Percentiles rank a stretch among this genome's conserved stretches.
phyloP scores from a whole-genome alignment of 1,140 invertebrate genomes.

The Drosophila arawakana region DNA sequence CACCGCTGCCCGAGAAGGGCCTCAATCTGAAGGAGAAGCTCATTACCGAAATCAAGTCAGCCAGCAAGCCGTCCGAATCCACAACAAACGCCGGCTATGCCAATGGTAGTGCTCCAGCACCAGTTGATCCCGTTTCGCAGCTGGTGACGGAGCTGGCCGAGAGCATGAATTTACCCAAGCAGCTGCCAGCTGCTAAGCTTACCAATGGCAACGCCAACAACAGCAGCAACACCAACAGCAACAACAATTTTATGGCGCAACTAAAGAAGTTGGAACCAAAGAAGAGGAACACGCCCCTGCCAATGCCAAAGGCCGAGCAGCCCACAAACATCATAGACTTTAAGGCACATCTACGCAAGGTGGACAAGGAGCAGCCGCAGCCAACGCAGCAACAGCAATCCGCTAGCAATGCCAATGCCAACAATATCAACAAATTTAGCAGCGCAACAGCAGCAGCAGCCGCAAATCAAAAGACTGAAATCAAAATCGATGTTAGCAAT shows the following conservation, averaged over 20 bases:
- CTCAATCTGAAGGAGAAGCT: constrained; percentile 91
- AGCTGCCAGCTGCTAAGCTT: constrained; percentile 36
- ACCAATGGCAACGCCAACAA: constrained; percentile 57
- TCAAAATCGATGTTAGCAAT: constrained; percentile 80
- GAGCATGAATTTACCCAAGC: constrained; percentile 86
- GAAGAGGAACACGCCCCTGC: constrained; percentile 85
- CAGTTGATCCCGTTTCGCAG: constrained; percentile 89
- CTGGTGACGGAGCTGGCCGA: constrained; percentile 90
- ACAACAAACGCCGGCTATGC: constrained; percentile 37
- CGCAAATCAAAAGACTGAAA: constrained; percentile 84
- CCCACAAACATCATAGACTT: constrained; percentile 90
- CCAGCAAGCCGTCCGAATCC: constrained; percentile 86
- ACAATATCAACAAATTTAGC: constrained; percentile 80
- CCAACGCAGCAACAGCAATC: constrained; percentile 22
- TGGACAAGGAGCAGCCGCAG: constrained; percentile 85
- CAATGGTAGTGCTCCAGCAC: constrained; percentile 58
- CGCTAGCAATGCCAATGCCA: constrained; percentile 40
- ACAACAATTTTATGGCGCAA: constrained; percentile 86
- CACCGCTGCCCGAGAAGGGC: constrained; percentile 43
- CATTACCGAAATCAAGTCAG: constrained; percentile 91
- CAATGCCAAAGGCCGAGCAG: constrained; percentile 86
- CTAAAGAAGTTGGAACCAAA: constrained; percentile 89
- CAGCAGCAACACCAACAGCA: constrained; percentile 33
- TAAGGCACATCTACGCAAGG: constrained; percentile 93
- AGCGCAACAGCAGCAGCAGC: constrained; percentile 37